A percentile compares a stretch with the other conserved stretches of the same genome.
Evolutionary conservation across 2,888 invertebrate genomes (phyloP).

Genomic region (Apamea epomidion): DNA sequence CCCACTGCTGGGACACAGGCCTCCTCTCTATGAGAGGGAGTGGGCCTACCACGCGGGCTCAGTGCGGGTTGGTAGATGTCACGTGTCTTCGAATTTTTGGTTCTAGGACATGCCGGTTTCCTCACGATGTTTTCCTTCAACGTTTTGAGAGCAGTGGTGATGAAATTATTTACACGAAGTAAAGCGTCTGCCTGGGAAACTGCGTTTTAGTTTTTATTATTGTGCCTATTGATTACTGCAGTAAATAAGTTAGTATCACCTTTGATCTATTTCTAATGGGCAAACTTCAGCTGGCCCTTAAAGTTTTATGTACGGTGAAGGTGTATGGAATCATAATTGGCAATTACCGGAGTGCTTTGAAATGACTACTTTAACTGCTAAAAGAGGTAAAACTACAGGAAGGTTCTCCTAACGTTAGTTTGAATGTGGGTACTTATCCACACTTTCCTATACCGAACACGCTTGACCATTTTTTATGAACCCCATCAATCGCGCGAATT

Average conservation of each 20-base stretch:
- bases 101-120: neutral
- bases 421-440: constrained; percentile 12
- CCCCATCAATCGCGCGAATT: constrained; percentile 64
- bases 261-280: neutral
- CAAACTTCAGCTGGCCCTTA: constrained; percentile 18
- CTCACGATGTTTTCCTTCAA: neutral
- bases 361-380: constrained; percentile 1
- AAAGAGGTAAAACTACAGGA: neutral
- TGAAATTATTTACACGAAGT: neutral
- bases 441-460: constrained; percentile 28
- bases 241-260: neutral
- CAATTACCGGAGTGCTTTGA: constrained; percentile 28
- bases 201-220: neutral
- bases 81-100: too few relatives aligned
- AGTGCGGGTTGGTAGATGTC: too few relatives aligned
- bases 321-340: constrained; percentile 27
- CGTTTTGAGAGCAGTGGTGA: too few relatives aligned
- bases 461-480: constrained; percentile 56
- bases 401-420: neutral
- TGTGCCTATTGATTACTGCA: neutral
- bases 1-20: too few relatives aligned
- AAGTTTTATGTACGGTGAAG: constrained; percentile 12
- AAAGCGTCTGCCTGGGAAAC: neutral
- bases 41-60: too few relatives aligned
- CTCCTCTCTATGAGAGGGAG: too few relatives aligned